phyloP scores from a whole-genome alignment of 2,888 invertebrate genomes.

The Idaea biselata region DNA sequence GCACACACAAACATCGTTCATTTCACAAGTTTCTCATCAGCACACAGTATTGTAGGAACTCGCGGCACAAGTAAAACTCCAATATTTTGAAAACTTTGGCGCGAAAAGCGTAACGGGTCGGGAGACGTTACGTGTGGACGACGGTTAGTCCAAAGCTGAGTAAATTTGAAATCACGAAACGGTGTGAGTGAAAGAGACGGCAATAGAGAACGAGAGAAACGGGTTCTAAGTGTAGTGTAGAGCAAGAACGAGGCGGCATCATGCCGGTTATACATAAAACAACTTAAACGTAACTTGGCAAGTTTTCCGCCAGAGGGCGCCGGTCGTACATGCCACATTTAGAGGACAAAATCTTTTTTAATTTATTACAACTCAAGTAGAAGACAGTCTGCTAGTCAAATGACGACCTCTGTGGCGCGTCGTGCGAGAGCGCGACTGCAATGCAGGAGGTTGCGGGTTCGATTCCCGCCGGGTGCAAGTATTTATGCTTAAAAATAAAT shows the following conservation, averaged over 20 bases:
- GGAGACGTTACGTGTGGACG: constrained; percentile 53
- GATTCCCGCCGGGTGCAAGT: too few relatives aligned
- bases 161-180: constrained; percentile 50
- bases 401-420: not conserved
- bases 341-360: not conserved
- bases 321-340: constrained; percentile 7
- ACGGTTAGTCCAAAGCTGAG: constrained; percentile 70
- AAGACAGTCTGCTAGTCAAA: not conserved
- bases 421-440: too few relatives aligned
- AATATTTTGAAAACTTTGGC: constrained; percentile 63
- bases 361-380: not conserved
- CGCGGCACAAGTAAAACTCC: constrained; percentile 44
- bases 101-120: constrained; percentile 47
- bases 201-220: constrained; percentile 25
- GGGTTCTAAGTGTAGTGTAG: constrained; percentile 8
- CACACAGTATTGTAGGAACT: constrained; percentile 40
- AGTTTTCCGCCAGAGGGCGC: constrained; percentile 60
- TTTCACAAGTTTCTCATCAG: constrained; percentile 34
- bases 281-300: constrained; percentile 32
- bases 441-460: too few relatives aligned
- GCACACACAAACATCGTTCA: constrained; percentile 39
- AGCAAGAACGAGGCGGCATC: constrained; percentile 26
- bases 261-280: constrained; percentile 16
- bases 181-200: constrained; percentile 49
- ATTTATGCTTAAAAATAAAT: too few relatives aligned